Conservation (phyloP, 1,140 invertebrate species). For the Mycetomoellerius zeteki region DNA sequence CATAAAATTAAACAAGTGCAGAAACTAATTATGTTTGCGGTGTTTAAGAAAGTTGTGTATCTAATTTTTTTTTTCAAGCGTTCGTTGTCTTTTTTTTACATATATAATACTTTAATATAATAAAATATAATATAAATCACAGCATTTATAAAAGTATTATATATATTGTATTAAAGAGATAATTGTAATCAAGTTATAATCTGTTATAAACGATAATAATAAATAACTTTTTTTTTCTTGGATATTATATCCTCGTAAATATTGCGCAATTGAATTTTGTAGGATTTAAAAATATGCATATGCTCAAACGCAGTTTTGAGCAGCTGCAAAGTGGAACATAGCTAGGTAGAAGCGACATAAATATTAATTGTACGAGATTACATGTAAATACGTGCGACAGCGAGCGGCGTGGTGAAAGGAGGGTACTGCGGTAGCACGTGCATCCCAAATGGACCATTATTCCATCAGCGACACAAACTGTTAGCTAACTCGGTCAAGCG, state of each 20-base stretch:
- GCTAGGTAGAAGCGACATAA: constrained; percentile 78
- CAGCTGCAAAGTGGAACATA: background rate
- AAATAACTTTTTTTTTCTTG: constrained; percentile 12
- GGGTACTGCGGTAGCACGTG: constrained; percentile 81
- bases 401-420: constrained; percentile 61
- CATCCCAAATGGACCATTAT: constrained; percentile 86
- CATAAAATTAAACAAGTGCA: background rate
- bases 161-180: too few relatives aligned
- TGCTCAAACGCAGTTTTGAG: constrained; percentile 56
- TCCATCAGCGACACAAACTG: constrained; percentile 85
- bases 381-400: constrained; percentile 83
- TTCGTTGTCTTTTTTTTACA: background rate
- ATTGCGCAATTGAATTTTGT: background rate
- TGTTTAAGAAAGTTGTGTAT: background rate
- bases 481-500: constrained; percentile 83
- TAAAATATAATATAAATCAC: too few relatives aligned
- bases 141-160: too few relatives aligned
- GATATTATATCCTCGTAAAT: background rate
- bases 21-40: background rate
- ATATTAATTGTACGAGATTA: constrained; percentile 86
- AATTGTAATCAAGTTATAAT: background rate
- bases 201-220: background rate
- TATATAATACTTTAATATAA: background rate
- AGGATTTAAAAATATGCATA: background rate
- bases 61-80: background rate